Conservation (phyloP, 1,140 invertebrate genomes). For the Megalopta genalis region DNA sequence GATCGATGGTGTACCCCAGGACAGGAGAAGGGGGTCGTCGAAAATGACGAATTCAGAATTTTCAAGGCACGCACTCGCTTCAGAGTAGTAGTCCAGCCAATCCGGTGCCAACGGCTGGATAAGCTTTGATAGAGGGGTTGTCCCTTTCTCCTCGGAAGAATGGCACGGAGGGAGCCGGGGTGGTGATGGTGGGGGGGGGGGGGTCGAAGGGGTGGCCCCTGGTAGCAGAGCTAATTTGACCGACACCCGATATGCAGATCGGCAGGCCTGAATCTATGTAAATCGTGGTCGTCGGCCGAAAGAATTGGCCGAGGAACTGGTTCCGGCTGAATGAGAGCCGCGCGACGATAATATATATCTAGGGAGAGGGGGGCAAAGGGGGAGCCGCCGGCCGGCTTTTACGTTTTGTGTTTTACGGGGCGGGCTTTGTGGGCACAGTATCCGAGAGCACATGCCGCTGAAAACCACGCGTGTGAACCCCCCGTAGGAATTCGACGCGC, state of each 20-base stretch:
- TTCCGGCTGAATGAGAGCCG: constrained; percentile 55
- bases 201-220: constrained; percentile 47
- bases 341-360: constrained; percentile 75
- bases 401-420: constrained; percentile 65
- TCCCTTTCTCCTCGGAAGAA: constrained; percentile 34
- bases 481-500: constrained; percentile 41
- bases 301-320: constrained; percentile 75
- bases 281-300: constrained; percentile 68
- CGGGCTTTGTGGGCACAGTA: constrained; percentile 56
- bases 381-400: constrained; percentile 55
- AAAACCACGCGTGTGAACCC: constrained; percentile 48
- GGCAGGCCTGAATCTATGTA: constrained; percentile 74
- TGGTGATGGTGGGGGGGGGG: no score
- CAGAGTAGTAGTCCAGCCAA: constrained; percentile 43
- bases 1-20: not conserved
- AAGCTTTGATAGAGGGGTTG: constrained; percentile 22
- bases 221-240: constrained; percentile 75
- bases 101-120: constrained; percentile 34
- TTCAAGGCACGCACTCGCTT: constrained; percentile 30
- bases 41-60: constrained; percentile 50
- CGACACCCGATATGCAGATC: constrained; percentile 79
- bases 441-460: constrained; percentile 11
- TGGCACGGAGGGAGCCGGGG: not conserved
- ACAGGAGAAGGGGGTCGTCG: no score
- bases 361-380: not conserved